A percentile compares a stretch with the other conserved stretches of the same genome.
These are phyloP conservation scores for Halictus rubicundus DNA, from an alignment of 1,140 invertebrate genomes.

Conservation along the genomic window DNA sequence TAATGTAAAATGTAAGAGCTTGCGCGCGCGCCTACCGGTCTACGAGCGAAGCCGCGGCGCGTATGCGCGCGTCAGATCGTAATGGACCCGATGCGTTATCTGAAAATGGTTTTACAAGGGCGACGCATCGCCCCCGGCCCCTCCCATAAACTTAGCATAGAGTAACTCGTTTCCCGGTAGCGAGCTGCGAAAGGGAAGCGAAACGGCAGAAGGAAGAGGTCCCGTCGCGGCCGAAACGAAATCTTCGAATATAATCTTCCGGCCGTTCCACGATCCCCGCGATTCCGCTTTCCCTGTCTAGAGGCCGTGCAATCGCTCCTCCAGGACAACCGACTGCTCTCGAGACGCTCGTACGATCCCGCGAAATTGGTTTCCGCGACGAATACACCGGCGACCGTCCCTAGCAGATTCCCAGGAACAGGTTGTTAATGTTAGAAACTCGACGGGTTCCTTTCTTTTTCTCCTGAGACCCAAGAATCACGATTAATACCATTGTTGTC, in stretches of 20 bases:
- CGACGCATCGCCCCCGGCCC: constrained; percentile 76
- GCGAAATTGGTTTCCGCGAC: constrained; percentile 58
- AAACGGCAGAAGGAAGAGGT: constrained; percentile 46
- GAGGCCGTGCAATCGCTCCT: constrained; percentile 71
- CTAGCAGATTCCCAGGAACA: too few relatives aligned
- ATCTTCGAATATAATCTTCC: constrained; percentile 69
- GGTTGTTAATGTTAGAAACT: too few relatives aligned
- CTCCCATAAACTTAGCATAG: constrained; percentile 77
- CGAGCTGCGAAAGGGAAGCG: constrained; percentile 42
- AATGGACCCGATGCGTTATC: constrained; percentile 76
- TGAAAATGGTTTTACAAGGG: constrained; percentile 80
- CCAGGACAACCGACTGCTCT: constrained; percentile 71
- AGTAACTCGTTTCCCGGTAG: constrained; percentile 50
- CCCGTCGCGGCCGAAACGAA: constrained; percentile 63
- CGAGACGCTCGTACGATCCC: constrained; percentile 61
- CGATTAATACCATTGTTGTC: too few relatives aligned
- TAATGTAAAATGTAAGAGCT: constrained; percentile 50
- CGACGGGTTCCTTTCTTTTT: too few relatives aligned
- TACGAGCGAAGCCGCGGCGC: neutral
- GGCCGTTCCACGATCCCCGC: constrained; percentile 41
- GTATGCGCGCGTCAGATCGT: constrained; percentile 51
- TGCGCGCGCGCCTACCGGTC: neutral
- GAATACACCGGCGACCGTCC: neutral
- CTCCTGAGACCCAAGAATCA: too few relatives aligned
- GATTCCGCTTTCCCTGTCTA: constrained; percentile 37